Evolutionary conservation across 2,888 invertebrate genomes (phyloP).

Genomic region (Eupithecia subumbrata): DNA sequence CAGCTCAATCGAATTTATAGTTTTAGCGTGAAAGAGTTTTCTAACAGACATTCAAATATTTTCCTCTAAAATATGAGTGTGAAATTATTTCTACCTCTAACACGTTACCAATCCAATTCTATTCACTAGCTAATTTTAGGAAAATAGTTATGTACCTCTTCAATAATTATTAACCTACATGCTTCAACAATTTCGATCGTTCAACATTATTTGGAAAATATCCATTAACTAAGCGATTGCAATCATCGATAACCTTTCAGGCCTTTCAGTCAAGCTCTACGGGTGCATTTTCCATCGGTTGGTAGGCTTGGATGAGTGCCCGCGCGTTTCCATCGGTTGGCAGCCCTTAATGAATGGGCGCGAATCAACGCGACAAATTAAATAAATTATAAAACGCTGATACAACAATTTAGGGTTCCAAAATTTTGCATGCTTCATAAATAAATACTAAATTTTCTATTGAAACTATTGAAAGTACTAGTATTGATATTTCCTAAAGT

Average conservation of each 20-base stretch:
- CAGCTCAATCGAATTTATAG: too few relatives aligned
- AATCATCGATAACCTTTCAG: background rate
- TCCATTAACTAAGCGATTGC: background rate
- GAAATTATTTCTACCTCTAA: too few relatives aligned
- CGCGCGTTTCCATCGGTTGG: background rate
- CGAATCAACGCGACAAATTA: background rate
- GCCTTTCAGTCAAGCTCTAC: background rate
- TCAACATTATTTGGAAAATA: background rate
- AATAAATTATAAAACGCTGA: background rate
- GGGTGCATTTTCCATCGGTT: background rate
- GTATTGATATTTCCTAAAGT: too few relatives aligned
- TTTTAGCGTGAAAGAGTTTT: too few relatives aligned
- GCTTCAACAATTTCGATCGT: background rate
- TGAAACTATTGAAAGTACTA: too few relatives aligned
- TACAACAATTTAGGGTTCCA: background rate
- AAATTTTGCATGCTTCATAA: background rate
- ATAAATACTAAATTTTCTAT: too few relatives aligned
- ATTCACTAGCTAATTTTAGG: background rate
- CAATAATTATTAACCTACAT: background rate
- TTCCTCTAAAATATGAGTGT: too few relatives aligned
- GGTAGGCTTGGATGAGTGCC: background rate
- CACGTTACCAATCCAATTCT: background rate
- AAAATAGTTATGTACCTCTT: background rate
- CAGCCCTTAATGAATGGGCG: background rate
- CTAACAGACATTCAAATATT: too few relatives aligned